Evolutionary conservation across 1,140 invertebrate genomes (phyloP), one percentile per base, ranked within the genome.

Genomic region (Drosophila chauvacae): DNA sequence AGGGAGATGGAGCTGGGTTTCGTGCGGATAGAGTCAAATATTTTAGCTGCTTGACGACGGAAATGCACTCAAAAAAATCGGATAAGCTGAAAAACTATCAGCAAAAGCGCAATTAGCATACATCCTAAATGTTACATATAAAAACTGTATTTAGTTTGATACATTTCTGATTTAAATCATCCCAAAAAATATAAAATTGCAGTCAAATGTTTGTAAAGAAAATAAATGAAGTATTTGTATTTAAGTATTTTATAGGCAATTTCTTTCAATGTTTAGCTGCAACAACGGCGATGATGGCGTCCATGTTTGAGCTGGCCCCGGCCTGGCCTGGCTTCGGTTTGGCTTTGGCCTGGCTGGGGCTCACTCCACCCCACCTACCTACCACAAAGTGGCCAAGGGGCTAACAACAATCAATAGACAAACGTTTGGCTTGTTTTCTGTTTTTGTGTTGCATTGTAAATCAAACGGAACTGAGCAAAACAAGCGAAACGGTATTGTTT

Each of bases 401-500:
- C 81, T 81, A 85, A 85, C 77, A 87, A 88, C 85, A 81, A 88
- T 81, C 58, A 65, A 85, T 84, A 71, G 41, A 62, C 74, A 87
- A 81, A 85, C 85, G 78, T 80, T 80, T 79, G 77, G 65, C 61
- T 79, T 76, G 74, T 77, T 77, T 78, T 62, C 11, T 50, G 61
- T 58, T 78, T 83, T 70, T 75, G 42, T 72, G 72, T 50, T 78
- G 77, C 74, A 90, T 88, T 84, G 86, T 90, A 88, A 88, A 88
- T 88, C 85, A 88, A 88, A 88, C 85, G 85, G 81, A 90, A 85
- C 85, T 80, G 64, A 72, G 75, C 75, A 58, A 87, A 90, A 88
- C 85, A 90, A 88, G 81, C 65, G 78, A 88, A 88, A 88, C 85
- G 81, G 85, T 88, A 88, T 88, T 88, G 85, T 90, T 88, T 60